Evolutionary conservation across 1,140 invertebrate species (phyloP), one percentile per base, ranked within the genome.

Genomic region (Leptestheria dahalacensis): DNA sequence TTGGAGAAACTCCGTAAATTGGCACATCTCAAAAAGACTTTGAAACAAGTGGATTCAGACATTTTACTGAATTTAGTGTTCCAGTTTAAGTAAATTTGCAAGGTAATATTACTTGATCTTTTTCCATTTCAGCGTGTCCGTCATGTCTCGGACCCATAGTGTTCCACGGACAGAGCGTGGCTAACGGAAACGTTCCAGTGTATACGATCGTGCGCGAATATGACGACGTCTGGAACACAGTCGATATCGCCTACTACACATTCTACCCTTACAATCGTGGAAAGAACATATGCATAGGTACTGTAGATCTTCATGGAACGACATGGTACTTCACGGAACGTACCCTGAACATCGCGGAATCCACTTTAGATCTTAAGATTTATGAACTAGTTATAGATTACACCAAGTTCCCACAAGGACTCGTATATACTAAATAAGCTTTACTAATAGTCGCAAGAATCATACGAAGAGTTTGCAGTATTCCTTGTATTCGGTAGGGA

Each of bases 251-350:
- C 9, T 65, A 65, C 51, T 54, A 56, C 53, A 49, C 26, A 20
- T 65, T 65, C 50, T 65, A 65, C 33, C 64, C 64, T 0, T 65
- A 65, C 49, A 65, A 65, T 28, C 52, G 55, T 41, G 64, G 64
- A 12, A 65, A 65, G 47, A 62, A 65, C 55, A 60, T 64, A 18
- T 65, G 64, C 41, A 50, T 65, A 10, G 62, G 59, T 55, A 60
- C 12, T 28, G 49, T 46, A 48, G n/a, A n/a, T n/a, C n/a, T n/a
- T n/a, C n/a, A n/a, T n/a, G n/a, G n/a, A n/a, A n/a, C n/a, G n/a
- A n/a, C n/a, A n/a, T n/a, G n/a, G n/a, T n/a, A n/a, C n/a, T n/a
- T n/a, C n/a, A n/a, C n/a, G n/a, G n/a, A n/a, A n/a, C n/a, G n/a
- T n/a, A n/a, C n/a, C n/a, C n/a, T n/a, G n/a, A n/a, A n/a, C n/a